Percentiles rank a stretch among this genome's conserved stretches.
Conservation (phyloP, 1,140 invertebrate species). For the Zaprionus inermis region DNA sequence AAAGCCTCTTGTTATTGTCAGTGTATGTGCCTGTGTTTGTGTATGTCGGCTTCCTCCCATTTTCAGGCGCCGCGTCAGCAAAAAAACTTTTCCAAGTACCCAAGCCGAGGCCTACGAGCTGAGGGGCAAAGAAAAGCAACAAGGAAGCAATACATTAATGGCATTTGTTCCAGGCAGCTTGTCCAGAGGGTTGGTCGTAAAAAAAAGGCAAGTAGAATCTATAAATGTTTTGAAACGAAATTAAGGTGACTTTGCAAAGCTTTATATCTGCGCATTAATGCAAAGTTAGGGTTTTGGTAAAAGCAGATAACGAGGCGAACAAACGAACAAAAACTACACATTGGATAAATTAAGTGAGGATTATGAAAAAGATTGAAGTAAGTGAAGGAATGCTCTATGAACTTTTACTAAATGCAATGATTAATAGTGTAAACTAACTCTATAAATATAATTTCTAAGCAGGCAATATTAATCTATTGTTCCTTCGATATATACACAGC, state of each 20-base stretch:
- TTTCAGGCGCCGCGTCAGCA: conserved; percentile 43
- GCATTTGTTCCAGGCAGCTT: background rate
- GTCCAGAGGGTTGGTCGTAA: background rate
- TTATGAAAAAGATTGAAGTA: background rate
- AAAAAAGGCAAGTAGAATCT: background rate
- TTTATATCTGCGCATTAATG: background rate
- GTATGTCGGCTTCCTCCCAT: conserved; percentile 29
- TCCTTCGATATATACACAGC: no score
- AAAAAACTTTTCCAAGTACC: conserved; percentile 33
- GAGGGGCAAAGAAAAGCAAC: conserved; percentile 11
- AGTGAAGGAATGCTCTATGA: background rate
- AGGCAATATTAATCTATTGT: no score
- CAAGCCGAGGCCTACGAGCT: background rate
- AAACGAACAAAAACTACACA: background rate
- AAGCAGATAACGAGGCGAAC: background rate
- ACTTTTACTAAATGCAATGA: background rate
- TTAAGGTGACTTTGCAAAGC: conserved; percentile 25
- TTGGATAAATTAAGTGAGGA: background rate
- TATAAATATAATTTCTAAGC: no score
- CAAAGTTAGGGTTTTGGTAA: background rate
- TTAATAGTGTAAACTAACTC: background rate
- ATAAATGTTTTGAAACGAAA: conserved; percentile 19
- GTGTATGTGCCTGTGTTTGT: conserved; percentile 47
- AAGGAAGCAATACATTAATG: conserved; percentile 42
- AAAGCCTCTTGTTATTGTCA: conserved; percentile 66